Percentiles rank a stretch among this genome's conserved stretches.
phyloP scores from a whole-genome alignment of 2,888 invertebrate species.

The Argyra leucocephala region DNA sequence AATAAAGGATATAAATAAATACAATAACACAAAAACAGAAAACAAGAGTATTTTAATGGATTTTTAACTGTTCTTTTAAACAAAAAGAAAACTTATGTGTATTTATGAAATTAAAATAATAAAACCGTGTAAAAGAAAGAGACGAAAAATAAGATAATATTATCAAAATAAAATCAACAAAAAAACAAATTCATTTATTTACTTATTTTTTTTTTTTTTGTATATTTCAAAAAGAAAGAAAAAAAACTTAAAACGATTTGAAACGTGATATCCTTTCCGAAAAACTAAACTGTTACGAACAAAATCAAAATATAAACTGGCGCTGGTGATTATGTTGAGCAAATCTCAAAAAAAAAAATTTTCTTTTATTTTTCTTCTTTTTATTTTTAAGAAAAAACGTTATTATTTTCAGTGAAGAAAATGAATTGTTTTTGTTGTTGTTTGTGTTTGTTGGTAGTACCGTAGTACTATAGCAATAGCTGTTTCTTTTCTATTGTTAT shows the following conservation, averaged over 20 bases:
- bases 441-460: no score
- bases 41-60: background rate
- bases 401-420: no score
- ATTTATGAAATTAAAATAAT: no score
- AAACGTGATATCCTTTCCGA: slow-evolving; percentile 6
- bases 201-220: background rate
- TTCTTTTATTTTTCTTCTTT: no score
- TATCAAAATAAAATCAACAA: background rate
- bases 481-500: background rate
- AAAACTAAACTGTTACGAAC: slow-evolving; percentile 1
- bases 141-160: background rate
- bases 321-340: background rate
- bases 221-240: no score
- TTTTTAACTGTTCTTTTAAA: background rate
- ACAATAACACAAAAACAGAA: no score
- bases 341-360: background rate
- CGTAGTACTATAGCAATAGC: no score
- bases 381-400: no score
- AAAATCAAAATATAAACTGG: slow-evolving; percentile 10
- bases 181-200: no score
- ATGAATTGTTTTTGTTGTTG: no score
- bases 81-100: background rate
- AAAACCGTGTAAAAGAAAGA: background rate
- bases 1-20: no score
- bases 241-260: background rate